Evolutionary conservation across 1,140 invertebrate species (phyloP).

Genomic region (Pogonognathellus flavescens): DNA sequence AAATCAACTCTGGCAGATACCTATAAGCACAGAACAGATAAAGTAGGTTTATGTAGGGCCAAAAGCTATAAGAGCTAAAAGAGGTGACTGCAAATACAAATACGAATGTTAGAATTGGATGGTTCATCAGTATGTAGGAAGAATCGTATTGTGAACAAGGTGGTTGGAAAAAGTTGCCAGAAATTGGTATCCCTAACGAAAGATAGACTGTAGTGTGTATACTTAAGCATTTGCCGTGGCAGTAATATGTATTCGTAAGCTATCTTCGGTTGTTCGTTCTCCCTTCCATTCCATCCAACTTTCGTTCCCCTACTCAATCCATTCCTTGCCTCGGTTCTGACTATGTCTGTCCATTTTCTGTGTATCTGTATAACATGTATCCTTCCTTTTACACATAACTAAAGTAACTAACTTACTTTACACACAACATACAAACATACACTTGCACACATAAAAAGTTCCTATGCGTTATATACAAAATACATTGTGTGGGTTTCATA

Average conservation of each 20-base stretch:
- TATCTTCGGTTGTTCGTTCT: slow-evolving; percentile 41
- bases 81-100: no score
- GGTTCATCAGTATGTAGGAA: no score
- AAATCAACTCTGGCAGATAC: no score
- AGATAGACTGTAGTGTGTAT: slow-evolving; percentile 32
- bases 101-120: no score
- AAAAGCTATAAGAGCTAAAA: no score
- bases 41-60: no score
- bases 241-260: slow-evolving; percentile 47
- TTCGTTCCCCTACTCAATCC: slow-evolving; percentile 47
- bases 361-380: slow-evolving; percentile 32
- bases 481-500: background rate
- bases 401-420: slow-evolving; percentile 50
- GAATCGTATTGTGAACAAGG: no score
- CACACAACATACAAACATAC: slow-evolving; percentile 7
- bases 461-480: background rate
- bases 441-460: slow-evolving; percentile 23
- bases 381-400: slow-evolving; percentile 31
- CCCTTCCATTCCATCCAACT: slow-evolving; percentile 47
- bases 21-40: no score
- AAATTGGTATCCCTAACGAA: slow-evolving; percentile 22
- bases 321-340: slow-evolving; percentile 39
- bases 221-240: slow-evolving; percentile 24
- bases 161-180: background rate
- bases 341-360: slow-evolving; percentile 33